Evolutionary conservation across 2,888 invertebrate species (phyloP).

Genomic region (Rhimphoctona megacephalus): DNA sequence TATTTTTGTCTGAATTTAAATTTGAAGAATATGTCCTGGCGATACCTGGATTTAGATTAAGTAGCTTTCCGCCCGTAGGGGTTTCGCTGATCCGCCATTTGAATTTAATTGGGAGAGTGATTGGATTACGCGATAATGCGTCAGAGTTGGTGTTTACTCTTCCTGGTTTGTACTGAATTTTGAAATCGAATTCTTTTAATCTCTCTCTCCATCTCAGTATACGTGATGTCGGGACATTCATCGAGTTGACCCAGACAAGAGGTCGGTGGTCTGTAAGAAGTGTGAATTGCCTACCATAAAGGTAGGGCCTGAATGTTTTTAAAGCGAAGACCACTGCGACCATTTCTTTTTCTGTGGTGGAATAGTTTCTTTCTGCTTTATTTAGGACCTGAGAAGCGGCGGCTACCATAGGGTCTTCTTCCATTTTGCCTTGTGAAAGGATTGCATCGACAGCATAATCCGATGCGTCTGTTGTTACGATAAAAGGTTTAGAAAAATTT

Average conservation of each 20-base stretch:
- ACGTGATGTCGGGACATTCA: conserved; percentile 32
- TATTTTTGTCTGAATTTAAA: not conserved
- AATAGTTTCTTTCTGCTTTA: conserved; percentile 31
- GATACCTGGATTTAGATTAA: not conserved
- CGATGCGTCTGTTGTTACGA: conserved; percentile 28
- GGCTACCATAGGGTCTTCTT: not conserved
- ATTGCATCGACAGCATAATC: conserved; percentile 19
- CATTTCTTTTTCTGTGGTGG: conserved; percentile 23
- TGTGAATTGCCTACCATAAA: conserved; percentile 19
- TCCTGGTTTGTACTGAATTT: conserved; percentile 2
- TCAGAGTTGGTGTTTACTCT: conserved; percentile 5
- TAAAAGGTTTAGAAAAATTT: conserved; percentile 7
- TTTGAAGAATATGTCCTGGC: not conserved
- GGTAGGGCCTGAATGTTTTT: conserved; percentile 19
- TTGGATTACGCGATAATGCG: conserved; percentile 6
- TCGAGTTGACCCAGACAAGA: conserved; percentile 15
- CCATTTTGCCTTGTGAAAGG: conserved; percentile 8
- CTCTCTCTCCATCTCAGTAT: conserved; percentile 32
- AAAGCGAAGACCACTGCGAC: conserved; percentile 8
- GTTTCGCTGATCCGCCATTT: conserved; percentile 6
- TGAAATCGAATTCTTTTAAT: conserved; percentile 19
- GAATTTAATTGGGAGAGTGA: not conserved
- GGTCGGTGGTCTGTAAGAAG: conserved; percentile 18
- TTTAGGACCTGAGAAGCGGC: conserved; percentile 12
- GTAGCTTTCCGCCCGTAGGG: not conserved